Evolutionary conservation across 2,113 vertebrate genomes (phyloP).

Genomic region (Bambusicola thoracicus): DNA sequence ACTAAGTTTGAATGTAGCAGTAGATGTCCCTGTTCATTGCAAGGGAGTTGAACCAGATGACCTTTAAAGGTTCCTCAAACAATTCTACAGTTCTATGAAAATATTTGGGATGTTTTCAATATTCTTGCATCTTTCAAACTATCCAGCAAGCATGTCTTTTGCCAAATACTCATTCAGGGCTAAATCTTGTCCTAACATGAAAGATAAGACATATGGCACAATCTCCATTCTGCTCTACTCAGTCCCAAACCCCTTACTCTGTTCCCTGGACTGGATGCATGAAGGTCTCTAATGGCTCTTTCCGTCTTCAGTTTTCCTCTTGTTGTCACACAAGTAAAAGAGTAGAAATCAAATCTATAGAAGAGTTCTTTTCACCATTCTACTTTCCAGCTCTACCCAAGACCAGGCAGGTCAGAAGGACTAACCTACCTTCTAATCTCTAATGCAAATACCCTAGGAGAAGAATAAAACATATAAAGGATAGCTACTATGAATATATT

Average conservation of each 20-base stretch:
- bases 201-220: not conserved
- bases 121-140: not conserved
- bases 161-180: not conserved
- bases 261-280: not conserved
- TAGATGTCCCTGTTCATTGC: too few species aligned
- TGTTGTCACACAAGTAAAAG: not conserved
- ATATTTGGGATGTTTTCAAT: not conserved
- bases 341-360: not conserved
- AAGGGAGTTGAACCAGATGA: too few species aligned
- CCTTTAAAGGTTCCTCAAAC: too few species aligned
- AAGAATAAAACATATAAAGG: not conserved
- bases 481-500: not conserved
- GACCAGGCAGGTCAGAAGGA: not conserved
- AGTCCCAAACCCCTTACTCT: not conserved
- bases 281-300: not conserved
- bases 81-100: not conserved
- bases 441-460: not conserved
- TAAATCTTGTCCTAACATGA: not conserved
- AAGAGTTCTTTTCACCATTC: not conserved
- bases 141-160: not conserved
- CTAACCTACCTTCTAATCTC: slow-evolving; percentile 4
- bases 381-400: not conserved
- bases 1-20: too few species aligned
- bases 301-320: not conserved
- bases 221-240: not conserved